These are phyloP conservation scores for Listronotus bonariensis DNA, from an alignment of 1,140 invertebrate species.

Conservation along the genomic window DNA sequence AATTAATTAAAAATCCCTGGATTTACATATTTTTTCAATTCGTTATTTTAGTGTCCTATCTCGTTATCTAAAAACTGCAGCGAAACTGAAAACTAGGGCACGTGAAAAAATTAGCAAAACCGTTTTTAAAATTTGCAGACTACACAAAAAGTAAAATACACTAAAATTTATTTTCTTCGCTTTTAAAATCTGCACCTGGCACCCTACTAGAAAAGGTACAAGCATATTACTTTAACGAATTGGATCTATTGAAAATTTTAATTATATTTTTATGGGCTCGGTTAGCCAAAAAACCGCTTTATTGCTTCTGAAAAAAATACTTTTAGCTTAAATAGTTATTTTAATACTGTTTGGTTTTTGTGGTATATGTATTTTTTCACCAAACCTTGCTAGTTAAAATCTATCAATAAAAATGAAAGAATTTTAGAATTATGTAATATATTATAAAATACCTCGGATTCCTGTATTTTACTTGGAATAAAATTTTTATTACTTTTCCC, in stretches of 20 bases:
- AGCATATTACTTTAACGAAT: slow-evolving; percentile 23
- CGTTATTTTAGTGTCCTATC: slow-evolving; percentile 12
- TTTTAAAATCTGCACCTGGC: slow-evolving; percentile 31
- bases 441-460: too few relatives aligned
- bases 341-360: too few relatives aligned
- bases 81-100: slow-evolving; percentile 18
- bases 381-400: too few relatives aligned
- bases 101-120: slow-evolving; percentile 24
- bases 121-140: slow-evolving; percentile 28
- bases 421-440: too few relatives aligned
- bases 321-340: too few relatives aligned
- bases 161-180: slow-evolving; percentile 30
- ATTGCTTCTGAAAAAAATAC: too few relatives aligned
- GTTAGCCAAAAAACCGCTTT: too few relatives aligned
- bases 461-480: too few relatives aligned
- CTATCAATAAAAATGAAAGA: too few relatives aligned
- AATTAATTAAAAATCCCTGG: slow-evolving; percentile 7
- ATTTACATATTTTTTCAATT: slow-evolving; percentile 22
- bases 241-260: slow-evolving; percentile 23
- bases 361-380: too few relatives aligned
- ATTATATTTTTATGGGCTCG: too few relatives aligned
- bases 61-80: slow-evolving; percentile 19
- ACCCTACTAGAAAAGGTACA: slow-evolving; percentile 18
- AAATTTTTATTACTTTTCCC: too few relatives aligned
- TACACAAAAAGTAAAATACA: slow-evolving; percentile 29